phyloP scores from a whole-genome alignment of 2,888 invertebrate genomes.

The Nomada lathburiana region DNA sequence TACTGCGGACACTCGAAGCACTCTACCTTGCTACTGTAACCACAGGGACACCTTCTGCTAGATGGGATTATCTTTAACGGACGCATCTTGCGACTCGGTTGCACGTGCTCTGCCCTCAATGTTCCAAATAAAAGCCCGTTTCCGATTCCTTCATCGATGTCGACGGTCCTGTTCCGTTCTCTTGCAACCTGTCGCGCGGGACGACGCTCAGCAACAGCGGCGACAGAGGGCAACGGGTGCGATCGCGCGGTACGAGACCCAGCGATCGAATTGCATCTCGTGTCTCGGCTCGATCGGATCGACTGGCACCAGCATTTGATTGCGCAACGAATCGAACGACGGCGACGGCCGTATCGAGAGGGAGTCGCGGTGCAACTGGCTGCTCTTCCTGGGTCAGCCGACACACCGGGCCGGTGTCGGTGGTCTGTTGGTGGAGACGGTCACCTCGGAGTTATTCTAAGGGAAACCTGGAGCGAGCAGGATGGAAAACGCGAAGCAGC shows the following conservation, averaged over 20 bases:
- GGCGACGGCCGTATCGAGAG: conserved; percentile 78
- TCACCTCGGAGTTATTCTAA: conserved; percentile 84
- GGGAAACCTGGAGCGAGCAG: conserved; percentile 66
- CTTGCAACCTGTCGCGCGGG: background rate
- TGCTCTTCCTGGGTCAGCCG: conserved; percentile 74
- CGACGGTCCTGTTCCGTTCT: background rate
- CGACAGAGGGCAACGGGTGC: background rate
- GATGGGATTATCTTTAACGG: background rate
- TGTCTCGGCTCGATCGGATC: conserved; percentile 76
- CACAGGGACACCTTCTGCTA: background rate
- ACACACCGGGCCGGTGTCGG: conserved; percentile 68
- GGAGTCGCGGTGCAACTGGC: conserved; percentile 80
- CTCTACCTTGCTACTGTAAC: background rate
- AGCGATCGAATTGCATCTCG: conserved; percentile 9
- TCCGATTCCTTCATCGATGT: background rate
- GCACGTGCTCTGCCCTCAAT: no score
- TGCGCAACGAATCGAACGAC: conserved; percentile 74
- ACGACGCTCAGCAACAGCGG: background rate
- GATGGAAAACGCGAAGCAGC: conserved; percentile 15
- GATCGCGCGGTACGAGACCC: background rate
- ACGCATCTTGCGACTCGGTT: background rate
- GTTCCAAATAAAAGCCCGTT: background rate
- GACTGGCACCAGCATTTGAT: conserved; percentile 69
- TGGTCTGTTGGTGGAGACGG: conserved; percentile 75
- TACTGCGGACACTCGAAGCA: background rate